phyloP scores from a whole-genome alignment of 23 tunicate species.

The Clavelina lepadiformis region DNA sequence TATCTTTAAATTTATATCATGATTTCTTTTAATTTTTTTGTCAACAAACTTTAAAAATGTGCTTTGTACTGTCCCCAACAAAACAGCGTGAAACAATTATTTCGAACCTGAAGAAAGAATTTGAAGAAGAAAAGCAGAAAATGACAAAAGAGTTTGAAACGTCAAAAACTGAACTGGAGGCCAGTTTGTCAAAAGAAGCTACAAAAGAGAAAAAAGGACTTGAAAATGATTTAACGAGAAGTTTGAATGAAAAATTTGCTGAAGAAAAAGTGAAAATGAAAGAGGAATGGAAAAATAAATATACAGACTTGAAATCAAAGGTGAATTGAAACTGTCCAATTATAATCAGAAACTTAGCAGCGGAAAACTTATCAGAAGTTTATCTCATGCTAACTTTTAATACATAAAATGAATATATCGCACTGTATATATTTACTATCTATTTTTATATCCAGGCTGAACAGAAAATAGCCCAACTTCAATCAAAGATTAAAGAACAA shows the following conservation, averaged over 20 bases:
- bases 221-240: conserved; percentile 7
- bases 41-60: no score
- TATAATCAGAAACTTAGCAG: no score
- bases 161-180: conserved; percentile 1
- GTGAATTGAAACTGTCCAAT: conserved; percentile 9
- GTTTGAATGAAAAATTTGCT: conserved; percentile 13
- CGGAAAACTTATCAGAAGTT: background rate
- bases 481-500: conserved; percentile 45
- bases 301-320: conserved; percentile 61
- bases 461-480: conserved; percentile 69
- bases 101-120: conserved; percentile 11
- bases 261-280: conserved; percentile 15
- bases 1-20: no score
- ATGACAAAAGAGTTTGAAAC: conserved; percentile 10
- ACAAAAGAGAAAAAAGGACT: conserved; percentile 14
- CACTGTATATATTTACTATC: no score
- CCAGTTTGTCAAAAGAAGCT: background rate
- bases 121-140: conserved; percentile 13
- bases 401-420: no score
- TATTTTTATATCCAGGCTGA: conserved; percentile 43
- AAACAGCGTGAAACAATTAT: conserved; percentile 35
- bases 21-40: no score
- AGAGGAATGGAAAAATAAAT: conserved; percentile 49
- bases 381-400: background rate
- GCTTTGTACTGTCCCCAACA: no score